phyloP scores from a whole-genome alignment of 2,888 invertebrate genomes.

The Sinopyrophorus schimmeli region DNA sequence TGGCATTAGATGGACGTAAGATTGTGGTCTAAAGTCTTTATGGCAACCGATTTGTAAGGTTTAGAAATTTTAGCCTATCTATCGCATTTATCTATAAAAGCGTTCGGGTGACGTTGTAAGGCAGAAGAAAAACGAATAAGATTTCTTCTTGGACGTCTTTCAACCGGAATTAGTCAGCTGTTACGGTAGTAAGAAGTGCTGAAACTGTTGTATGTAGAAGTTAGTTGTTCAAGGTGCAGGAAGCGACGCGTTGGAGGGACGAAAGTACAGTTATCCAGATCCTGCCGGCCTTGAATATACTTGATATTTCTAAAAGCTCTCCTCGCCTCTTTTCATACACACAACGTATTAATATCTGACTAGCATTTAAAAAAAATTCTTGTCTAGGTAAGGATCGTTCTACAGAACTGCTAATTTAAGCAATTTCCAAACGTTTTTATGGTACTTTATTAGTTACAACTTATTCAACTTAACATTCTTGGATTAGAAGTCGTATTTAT shows the following conservation, averaged over 20 bases:
- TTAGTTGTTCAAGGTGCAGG: conserved; percentile 29
- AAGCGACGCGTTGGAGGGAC: conserved; percentile 30
- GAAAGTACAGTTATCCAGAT: conserved; percentile 29
- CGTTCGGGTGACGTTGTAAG: conserved; percentile 8
- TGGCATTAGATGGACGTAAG: too few relatives aligned
- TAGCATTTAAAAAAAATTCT: conserved; percentile 13
- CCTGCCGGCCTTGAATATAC: conserved; percentile 29
- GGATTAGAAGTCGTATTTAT: too few relatives aligned
- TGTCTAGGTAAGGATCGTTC: conserved; percentile 21
- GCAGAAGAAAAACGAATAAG: conserved; percentile 17
- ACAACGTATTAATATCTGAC: too few relatives aligned
- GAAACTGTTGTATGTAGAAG: conserved; percentile 19
- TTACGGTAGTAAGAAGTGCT: conserved; percentile 23
- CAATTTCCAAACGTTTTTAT: too few relatives aligned
- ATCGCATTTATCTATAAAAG: conserved; percentile 9
- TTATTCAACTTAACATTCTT: too few relatives aligned
- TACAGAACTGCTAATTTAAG: too few relatives aligned
- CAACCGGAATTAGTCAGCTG: conserved; percentile 25
- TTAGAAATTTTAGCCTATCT: conserved; percentile 14
- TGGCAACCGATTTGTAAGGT: conserved; percentile 9
- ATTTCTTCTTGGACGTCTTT: conserved; percentile 6
- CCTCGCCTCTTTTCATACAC: conserved; percentile 11
- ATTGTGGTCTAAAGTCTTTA: conserved; percentile 5
- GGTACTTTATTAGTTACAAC: too few relatives aligned
- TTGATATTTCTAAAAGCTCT: conserved; percentile 16